Conservation (phyloP, 2,797 vertebrate species). For the Cyclopterus lumpus region DNA sequence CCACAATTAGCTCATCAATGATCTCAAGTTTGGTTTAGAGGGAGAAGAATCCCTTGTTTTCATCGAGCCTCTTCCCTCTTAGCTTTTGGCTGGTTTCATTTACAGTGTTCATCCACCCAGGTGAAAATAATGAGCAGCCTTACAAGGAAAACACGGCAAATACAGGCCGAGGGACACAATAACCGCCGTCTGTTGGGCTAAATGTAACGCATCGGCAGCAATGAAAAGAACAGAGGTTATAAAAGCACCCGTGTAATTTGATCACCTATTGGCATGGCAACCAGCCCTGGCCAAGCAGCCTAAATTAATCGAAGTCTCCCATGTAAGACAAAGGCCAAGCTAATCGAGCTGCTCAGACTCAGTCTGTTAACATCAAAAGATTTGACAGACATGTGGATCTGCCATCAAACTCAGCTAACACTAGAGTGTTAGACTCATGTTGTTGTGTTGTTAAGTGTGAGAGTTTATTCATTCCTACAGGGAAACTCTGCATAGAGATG, state of each 20-base stretch:
- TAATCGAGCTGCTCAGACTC: slow-evolving; percentile 46
- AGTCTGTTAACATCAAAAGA: slow-evolving; percentile 52
- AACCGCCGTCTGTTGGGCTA: slow-evolving; percentile 54
- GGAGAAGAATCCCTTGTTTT: slow-evolving; percentile 10
- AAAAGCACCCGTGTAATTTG: slow-evolving; percentile 65
- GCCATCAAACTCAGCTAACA: slow-evolving; percentile 15
- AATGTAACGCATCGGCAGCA: slow-evolving; percentile 64
- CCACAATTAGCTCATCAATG: slow-evolving; percentile 16
- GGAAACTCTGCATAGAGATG: slow-evolving; percentile 23
- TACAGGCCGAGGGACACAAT: slow-evolving; percentile 58
- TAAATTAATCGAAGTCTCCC: slow-evolving; percentile 68
- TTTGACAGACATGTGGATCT: slow-evolving; percentile 32
- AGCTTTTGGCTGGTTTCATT: slow-evolving; percentile 59
- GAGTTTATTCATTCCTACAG: slow-evolving; percentile 33
- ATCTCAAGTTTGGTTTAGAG: not conserved
- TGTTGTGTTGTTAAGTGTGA: slow-evolving; percentile 13
- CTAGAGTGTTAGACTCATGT: not conserved
- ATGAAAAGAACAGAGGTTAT: slow-evolving; percentile 68
- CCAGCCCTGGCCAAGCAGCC: slow-evolving; percentile 58
- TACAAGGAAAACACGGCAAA: slow-evolving; percentile 57
- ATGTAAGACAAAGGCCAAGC: slow-evolving; percentile 64
- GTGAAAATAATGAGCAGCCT: slow-evolving; percentile 53
- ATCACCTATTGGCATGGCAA: slow-evolving; percentile 72
- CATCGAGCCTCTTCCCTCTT: slow-evolving; percentile 7
- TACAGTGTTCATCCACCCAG: slow-evolving; percentile 46